Base-by-base conservation (phyloP, 2,888 invertebrate genomes). In the Morinoia aosen region DNA sequence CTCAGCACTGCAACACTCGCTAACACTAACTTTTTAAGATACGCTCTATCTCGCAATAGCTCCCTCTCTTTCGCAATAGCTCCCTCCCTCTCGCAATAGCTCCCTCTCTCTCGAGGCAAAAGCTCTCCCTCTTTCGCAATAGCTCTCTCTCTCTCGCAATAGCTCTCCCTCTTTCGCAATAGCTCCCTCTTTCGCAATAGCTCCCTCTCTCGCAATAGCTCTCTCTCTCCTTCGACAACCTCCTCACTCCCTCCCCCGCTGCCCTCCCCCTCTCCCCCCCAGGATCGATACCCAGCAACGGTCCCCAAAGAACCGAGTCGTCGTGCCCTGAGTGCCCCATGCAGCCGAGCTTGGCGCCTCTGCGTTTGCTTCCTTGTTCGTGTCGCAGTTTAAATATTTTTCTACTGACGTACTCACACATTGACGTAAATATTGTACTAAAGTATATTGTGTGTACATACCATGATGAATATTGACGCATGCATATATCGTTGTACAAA, bases 251-350 rank as follows among this genome's bases (percentile, higher is more conserved):
- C 61, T 19, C 61, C 8, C 61, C 10, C 11, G 10, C 10, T 14
- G 11, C 58, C 19, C 76, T 33, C 33, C 10, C 76, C 7, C 0
- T 2, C 25, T 3, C 25, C 25, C 76, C 8, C 76, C 76, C 76
- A 76, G 33, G 76, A 76, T 76, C 76, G 76, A 76, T 76, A 76
- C 76, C 76, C 76, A 76, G 76, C 76, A 76, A 76, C 76, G 76
- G 76, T 76, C 33, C 76, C 76, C 76, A 76, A 76, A 76, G 76
- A 76, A 76, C 76, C 2, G 25, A 76, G 76, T 76, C 76, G 76
- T 76, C 76, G 33, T 76, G 76, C 76, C 76, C 76, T 33, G 19
- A 33, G 33, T 76, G 76, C 76, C 76, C 25, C 25, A 19, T 8
- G 76, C 76, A 76, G 76, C 76, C 8, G 1, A 76, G 25, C 76